These are phyloP conservation scores for Melanostigma gelatinosum DNA, from an alignment of 2,113 vertebrate species.

Conservation along the genomic window DNA sequence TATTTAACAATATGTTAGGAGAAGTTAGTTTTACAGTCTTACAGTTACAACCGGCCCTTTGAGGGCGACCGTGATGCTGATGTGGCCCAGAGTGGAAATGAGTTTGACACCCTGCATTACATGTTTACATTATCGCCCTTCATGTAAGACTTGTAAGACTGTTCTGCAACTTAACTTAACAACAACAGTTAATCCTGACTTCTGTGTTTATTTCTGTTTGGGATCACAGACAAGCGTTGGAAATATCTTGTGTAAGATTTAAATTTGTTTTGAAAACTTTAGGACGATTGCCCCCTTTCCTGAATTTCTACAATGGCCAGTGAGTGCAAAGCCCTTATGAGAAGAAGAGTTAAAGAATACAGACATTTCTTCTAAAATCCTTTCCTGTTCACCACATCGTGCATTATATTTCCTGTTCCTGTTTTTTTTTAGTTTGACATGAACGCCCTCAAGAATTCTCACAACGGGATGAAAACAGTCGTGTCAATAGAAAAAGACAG, in stretches of 20 bases:
- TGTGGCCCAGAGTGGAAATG: too few relatives aligned
- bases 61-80: too few relatives aligned
- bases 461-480: background rate
- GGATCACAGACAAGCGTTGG: background rate
- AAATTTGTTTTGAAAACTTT: background rate
- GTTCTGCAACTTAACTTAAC: background rate
- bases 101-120: too few relatives aligned
- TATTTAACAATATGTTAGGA: too few relatives aligned
- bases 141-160: background rate
- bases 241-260: background rate
- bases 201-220: background rate
- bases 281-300: background rate
- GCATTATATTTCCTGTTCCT: background rate
- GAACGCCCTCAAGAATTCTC: background rate
- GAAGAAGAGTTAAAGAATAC: too few relatives aligned
- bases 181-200: background rate
- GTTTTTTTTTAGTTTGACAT: background rate
- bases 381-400: background rate
- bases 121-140: background rate
- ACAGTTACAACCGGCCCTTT: too few relatives aligned
- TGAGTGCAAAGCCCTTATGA: background rate
- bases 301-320: background rate
- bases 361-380: background rate
- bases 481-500: too few relatives aligned
- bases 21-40: too few relatives aligned